Evolutionary conservation across 2,113 vertebrate genomes (phyloP).

Genomic region (Pholis gunnellus): DNA sequence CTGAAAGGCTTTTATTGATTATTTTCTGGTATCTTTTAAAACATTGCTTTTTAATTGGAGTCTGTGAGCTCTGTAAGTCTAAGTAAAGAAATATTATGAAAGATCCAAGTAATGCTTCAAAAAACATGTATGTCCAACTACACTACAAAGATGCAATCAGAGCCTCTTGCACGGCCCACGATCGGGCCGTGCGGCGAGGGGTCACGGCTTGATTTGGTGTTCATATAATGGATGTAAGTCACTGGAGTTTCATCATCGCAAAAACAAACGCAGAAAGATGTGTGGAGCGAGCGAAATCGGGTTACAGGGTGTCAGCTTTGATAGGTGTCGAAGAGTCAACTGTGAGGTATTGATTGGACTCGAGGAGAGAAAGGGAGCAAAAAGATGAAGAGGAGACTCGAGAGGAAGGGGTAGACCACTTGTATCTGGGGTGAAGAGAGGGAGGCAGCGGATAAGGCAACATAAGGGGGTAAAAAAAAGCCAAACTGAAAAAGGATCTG

Average conservation of each 20-base stretch:
- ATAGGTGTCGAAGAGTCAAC: conserved; percentile 52
- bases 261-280: not conserved
- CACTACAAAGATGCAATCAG: not conserved
- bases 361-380: conserved; percentile 1
- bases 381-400: conserved; percentile 18
- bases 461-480: conserved; percentile 49
- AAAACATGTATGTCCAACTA: not conserved
- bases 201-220: not conserved
- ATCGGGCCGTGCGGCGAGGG: not conserved
- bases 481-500: conserved; percentile 61
- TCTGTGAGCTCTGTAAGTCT: not conserved
- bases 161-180: not conserved
- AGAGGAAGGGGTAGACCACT: conserved; percentile 7
- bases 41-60: conserved; percentile 2
- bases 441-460: conserved; percentile 28
- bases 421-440: conserved; percentile 27
- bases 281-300: not conserved
- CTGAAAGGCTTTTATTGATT: conserved; percentile 18
- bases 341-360: conserved; percentile 45
- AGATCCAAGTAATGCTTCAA: not conserved
- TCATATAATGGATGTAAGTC: not conserved
- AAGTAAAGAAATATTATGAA: conserved; percentile 1
- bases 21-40: not conserved
- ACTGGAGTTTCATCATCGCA: not conserved
- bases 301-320: conserved; percentile 33